Evolutionary conservation across 1,140 invertebrate species (phyloP).

Genomic region (Cataglyphis hispanica): DNA sequence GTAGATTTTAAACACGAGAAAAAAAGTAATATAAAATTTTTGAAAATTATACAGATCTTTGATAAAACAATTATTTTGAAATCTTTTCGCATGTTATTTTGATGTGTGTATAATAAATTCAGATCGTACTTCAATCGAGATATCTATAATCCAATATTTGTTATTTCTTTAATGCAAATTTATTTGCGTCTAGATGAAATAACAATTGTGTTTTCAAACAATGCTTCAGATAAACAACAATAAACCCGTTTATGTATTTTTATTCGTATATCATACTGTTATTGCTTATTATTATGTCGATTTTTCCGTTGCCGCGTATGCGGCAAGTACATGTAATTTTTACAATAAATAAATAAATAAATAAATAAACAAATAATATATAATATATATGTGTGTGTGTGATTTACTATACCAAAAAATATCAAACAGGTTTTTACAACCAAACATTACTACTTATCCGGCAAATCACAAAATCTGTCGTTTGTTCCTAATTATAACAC

Average conservation of each 20-base stretch:
- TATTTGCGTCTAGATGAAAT: conserved; percentile 18
- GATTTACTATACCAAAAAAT: conserved; percentile 3
- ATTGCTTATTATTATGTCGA: conserved; percentile 24
- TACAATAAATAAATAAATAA: conserved; percentile 10
- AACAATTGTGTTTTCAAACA: conserved; percentile 41
- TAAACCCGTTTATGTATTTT: conserved; percentile 33
- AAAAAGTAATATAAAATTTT: conserved; percentile 4
- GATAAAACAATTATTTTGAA: background rate
- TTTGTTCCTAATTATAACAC: conserved; percentile 42
- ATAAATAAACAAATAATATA: too few relatives aligned
- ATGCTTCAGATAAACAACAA: conserved; percentile 25
- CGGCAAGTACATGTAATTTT: conserved; percentile 12
- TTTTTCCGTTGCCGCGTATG: background rate
- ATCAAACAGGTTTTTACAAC: background rate
- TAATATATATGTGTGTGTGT: too few relatives aligned
- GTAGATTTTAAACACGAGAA: background rate
- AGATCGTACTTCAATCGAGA: background rate
- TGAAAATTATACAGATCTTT: background rate
- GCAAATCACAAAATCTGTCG: conserved; percentile 35
- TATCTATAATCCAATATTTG: background rate
- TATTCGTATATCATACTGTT: conserved; percentile 5
- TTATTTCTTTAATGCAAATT: conserved; percentile 33
- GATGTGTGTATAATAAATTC: background rate
- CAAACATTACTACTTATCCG: conserved; percentile 43
- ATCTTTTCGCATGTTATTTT: background rate